phyloP scores from a whole-genome alignment of 2,113 vertebrate species.

The Drymodes brunneopygia region DNA sequence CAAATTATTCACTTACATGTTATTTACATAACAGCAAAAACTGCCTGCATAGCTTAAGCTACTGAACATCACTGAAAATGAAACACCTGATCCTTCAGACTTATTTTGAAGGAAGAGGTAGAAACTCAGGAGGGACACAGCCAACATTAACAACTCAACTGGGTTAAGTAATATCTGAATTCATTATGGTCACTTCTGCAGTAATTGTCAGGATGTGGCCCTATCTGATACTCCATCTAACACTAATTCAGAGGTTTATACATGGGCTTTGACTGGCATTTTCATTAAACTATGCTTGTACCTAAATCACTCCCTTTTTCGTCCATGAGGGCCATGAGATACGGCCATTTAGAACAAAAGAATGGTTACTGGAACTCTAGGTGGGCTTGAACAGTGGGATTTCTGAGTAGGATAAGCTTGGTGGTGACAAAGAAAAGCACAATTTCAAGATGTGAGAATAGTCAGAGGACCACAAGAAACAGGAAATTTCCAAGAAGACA shows the following conservation, averaged over 20 bases:
- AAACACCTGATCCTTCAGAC: background rate
- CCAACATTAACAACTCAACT: background rate
- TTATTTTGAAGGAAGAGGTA: background rate
- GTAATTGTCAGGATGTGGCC: background rate
- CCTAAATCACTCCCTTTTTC: background rate
- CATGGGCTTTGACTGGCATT: background rate
- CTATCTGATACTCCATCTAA: background rate
- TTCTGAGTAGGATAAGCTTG: background rate
- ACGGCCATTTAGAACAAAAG: background rate
- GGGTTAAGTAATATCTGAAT: background rate
- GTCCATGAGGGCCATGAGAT: background rate
- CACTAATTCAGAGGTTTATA: background rate
- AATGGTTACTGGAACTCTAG: background rate
- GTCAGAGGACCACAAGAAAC: background rate
- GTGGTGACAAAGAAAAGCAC: rapidly evolving
- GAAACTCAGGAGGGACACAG: background rate
- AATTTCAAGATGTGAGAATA: background rate
- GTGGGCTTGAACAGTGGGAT: background rate
- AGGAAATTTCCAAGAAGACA: background rate
- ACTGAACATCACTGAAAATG: background rate
- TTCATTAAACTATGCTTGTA: background rate
- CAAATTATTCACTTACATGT: background rate
- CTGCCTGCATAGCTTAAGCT: background rate
- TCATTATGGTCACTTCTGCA: background rate
- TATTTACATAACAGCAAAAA: background rate